Evolutionary conservation across 2,113 vertebrate species (phyloP).

Genomic region (Natator depressus): DNA sequence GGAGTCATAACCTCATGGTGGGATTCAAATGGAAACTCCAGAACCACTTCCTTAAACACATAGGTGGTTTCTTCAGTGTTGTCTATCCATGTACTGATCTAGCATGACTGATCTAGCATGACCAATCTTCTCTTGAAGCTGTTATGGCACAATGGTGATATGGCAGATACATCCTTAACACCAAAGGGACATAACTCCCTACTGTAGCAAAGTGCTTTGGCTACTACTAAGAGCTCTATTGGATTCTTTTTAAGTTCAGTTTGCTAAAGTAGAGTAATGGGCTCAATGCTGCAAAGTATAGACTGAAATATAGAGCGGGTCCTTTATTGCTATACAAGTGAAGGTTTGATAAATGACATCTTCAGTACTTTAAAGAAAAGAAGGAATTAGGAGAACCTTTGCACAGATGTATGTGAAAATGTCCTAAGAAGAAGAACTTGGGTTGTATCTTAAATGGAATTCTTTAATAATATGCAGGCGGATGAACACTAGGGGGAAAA

Average conservation of each 20-base stretch:
- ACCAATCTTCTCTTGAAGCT: background rate
- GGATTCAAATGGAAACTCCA: background rate
- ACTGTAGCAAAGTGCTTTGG: background rate
- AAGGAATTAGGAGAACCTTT: background rate
- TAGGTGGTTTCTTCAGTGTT: background rate
- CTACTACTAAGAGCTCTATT: background rate
- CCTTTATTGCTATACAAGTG: background rate
- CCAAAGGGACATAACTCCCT: rapidly evolving
- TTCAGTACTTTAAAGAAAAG: background rate
- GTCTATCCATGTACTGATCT: background rate
- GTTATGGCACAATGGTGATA: background rate
- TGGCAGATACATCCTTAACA: background rate
- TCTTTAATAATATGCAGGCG: background rate
- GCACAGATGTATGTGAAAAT: constrained; percentile 20
- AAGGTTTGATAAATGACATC: background rate
- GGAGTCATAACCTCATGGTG: background rate
- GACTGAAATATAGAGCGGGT: background rate
- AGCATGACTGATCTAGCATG: background rate
- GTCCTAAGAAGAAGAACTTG: background rate
- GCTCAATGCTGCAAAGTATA: background rate
- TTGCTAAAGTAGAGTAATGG: background rate
- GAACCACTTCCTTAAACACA: background rate
- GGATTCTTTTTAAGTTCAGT: background rate
- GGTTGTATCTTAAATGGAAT: background rate
- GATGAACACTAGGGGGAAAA: background rate